A percentile compares a stretch with the other conserved stretches of the same genome.
These are phyloP conservation scores for Halisarca cf. caerulea DNA, from an alignment of 37 sponge, comb jelly and placozoan genomes.

Conservation along the genomic window DNA sequence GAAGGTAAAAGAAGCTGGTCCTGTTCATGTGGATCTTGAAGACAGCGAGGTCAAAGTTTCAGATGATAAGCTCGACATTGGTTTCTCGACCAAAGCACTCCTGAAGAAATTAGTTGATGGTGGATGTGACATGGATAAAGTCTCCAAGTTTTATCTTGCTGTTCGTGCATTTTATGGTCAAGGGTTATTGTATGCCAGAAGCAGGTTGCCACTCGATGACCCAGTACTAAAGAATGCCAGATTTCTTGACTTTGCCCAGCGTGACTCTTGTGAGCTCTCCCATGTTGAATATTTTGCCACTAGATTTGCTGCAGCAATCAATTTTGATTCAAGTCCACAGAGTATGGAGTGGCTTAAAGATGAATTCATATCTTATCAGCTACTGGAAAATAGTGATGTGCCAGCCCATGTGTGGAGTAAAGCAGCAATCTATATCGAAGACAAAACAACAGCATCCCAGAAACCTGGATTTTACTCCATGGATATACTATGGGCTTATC, in stretches of 20 bases:
- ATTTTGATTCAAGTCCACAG: background rate
- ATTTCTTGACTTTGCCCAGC: constrained; percentile 45
- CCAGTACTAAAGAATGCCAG: constrained; percentile 36
- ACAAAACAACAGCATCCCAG: background rate
- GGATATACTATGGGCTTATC: constrained; percentile 20
- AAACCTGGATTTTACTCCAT: too few species aligned
- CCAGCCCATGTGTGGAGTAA: constrained; percentile 38
- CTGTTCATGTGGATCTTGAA: background rate
- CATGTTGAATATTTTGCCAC: constrained; percentile 47
- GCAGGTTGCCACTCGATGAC: constrained; percentile 24
- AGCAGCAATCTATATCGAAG: background rate
- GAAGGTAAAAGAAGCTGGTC: constrained; percentile 7
- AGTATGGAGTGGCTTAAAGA: constrained; percentile 16
- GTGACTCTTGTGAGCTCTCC: constrained; percentile 14
- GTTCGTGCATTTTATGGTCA: constrained; percentile 3
- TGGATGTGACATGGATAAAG: constrained; percentile 24
- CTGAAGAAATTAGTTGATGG: constrained; percentile 16
- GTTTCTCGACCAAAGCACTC: constrained; percentile 26
- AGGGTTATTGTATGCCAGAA: constrained; percentile 22
- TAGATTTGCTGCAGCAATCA: background rate
- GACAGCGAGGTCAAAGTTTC: background rate
- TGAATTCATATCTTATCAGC: constrained; percentile 49
- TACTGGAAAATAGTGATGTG: constrained; percentile 28
- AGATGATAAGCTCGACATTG: constrained; percentile 28
- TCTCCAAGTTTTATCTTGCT: constrained; percentile 20